These are phyloP conservation scores for Drosophila algonquin DNA, from an alignment of 2,888 invertebrate species.

Conservation along the genomic window DNA sequence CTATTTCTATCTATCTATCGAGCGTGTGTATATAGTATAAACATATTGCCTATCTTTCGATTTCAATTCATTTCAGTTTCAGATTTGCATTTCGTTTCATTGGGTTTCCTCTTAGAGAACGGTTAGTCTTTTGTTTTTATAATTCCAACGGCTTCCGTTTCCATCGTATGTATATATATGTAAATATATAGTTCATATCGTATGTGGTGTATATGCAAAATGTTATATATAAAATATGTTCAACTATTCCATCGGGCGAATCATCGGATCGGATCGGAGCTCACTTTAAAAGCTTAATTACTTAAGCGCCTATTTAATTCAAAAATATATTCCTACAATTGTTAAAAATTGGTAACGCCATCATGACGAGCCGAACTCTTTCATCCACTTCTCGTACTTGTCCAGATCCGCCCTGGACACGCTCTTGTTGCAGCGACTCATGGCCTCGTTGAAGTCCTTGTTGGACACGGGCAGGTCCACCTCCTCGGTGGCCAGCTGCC, in stretches of 20 bases:
- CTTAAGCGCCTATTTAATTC: conserved; percentile 50
- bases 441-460: conserved; percentile 96
- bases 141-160: conserved; percentile 63
- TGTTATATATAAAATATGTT: conserved; percentile 76
- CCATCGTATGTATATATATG: conserved; percentile 51
- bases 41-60: conserved; percentile 32
- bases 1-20: conserved; percentile 20
- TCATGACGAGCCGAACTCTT: conserved; percentile 91
- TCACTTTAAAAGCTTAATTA: conserved; percentile 69
- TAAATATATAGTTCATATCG: conserved; percentile 49
- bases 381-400: conserved; percentile 98
- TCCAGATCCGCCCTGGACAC: conserved; percentile 97
- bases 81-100: conserved; percentile 26
- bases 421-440: conserved; percentile 97
- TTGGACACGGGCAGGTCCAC: conserved; percentile 96
- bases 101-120: conserved; percentile 60
- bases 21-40: conserved; percentile 33
- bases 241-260: conserved; percentile 32
- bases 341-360: conserved; percentile 53
- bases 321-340: conserved; percentile 59
- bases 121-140: conserved; percentile 73
- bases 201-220: conserved; percentile 50
- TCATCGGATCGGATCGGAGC: conserved; percentile 31
- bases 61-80: conserved; percentile 37
- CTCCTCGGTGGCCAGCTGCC: conserved; percentile 96